Evolutionary conservation across 2,113 vertebrate genomes (phyloP).

Genomic region (Myrmecophaga tridactyla): DNA sequence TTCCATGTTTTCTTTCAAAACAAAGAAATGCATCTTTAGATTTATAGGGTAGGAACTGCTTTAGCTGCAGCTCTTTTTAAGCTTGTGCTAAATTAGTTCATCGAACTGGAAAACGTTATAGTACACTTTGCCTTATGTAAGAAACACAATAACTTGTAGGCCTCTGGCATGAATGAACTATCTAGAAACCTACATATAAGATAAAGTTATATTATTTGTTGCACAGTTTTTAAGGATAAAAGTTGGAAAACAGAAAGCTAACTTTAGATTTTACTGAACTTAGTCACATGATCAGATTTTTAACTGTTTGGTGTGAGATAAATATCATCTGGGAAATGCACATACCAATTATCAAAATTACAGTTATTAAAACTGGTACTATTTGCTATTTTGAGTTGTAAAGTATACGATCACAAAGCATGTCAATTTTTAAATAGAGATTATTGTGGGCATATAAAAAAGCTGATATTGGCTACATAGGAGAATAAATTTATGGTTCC

Average conservation of each 20-base stretch:
- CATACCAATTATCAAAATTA: not conserved
- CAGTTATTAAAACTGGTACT: not conserved
- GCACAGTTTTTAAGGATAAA: not conserved
- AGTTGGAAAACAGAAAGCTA: not conserved
- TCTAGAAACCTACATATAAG: not conserved
- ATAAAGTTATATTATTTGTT: not conserved
- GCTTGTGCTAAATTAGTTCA: not conserved
- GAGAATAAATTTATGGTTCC: not conserved
- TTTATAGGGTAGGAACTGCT: not conserved
- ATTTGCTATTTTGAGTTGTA: not conserved
- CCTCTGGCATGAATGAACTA: not conserved
- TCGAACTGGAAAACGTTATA: not conserved
- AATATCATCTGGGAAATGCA: not conserved
- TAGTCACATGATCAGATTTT: not conserved
- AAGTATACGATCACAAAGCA: not conserved
- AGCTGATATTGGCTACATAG: not conserved
- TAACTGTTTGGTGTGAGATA: not conserved
- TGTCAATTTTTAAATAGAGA: not conserved
- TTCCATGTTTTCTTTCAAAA: slow-evolving; percentile 4
- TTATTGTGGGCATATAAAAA: not conserved
- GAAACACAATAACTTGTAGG: not conserved
- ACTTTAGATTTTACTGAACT: not conserved
- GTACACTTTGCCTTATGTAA: slow-evolving; percentile 1
- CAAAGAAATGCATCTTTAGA: not conserved
- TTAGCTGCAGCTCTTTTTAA: not conserved